Percentiles rank a stretch among this genome's conserved stretches.
Conservation (phyloP, 1,140 invertebrate species). For the Adelges cooleyi region DNA sequence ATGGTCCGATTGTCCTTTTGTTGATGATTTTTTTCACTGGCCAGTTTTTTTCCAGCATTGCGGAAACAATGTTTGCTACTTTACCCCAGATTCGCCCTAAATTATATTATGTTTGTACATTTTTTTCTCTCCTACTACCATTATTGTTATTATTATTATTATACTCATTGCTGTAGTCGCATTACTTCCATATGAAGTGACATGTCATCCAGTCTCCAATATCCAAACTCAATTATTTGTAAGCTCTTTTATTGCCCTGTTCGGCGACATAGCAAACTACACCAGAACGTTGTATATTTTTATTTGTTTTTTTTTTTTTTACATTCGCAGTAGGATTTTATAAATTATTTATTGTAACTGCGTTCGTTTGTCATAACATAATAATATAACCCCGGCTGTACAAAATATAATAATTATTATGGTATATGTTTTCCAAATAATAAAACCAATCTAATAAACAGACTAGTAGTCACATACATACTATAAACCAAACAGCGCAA, state of each 20-base stretch:
- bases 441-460: too few relatives aligned
- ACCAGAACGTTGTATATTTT: too few relatives aligned
- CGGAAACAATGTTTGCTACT: slow-evolving; percentile 21
- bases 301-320: slow-evolving; percentile 7
- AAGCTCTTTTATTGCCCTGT: not conserved
- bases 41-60: slow-evolving; percentile 21
- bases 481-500: too few relatives aligned
- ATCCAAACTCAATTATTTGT: slow-evolving; percentile 17
- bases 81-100: slow-evolving; percentile 21
- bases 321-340: too few relatives aligned
- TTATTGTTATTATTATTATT: slow-evolving; percentile 19
- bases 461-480: too few relatives aligned
- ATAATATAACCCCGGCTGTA: too few relatives aligned
- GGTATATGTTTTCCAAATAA: too few relatives aligned
- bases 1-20: slow-evolving; percentile 24
- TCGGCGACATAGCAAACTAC: not conserved
- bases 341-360: too few relatives aligned
- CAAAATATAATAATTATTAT: too few relatives aligned
- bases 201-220: slow-evolving; percentile 5
- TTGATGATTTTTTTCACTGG: slow-evolving; percentile 8
- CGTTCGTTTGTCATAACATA: too few relatives aligned
- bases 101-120: slow-evolving; percentile 23
- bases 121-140: slow-evolving; percentile 15
- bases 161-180: slow-evolving; percentile 2
- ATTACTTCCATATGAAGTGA: slow-evolving; percentile 27